These are phyloP conservation scores for Zosterops lateralis DNA, from an alignment of 2,113 vertebrate species.

Conservation along the genomic window DNA sequence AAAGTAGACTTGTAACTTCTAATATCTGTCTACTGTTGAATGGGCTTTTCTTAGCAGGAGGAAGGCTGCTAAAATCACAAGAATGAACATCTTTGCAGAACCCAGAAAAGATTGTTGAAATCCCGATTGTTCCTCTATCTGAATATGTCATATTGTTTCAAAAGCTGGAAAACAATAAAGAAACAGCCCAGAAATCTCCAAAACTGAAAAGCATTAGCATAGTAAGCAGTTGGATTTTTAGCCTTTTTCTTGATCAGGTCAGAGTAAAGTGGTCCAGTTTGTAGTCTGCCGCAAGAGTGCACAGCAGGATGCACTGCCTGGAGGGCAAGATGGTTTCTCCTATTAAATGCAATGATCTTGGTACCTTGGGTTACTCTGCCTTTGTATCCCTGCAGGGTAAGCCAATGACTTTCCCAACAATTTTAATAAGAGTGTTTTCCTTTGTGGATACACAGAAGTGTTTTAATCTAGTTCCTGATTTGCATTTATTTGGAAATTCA, in stretches of 20 bases:
- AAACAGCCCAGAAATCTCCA: neutral
- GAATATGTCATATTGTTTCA: neutral
- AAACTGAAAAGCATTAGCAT: neutral
- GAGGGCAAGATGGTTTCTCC: neutral
- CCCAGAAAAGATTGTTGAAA: neutral
- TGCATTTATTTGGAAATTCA: neutral
- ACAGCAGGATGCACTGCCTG: neutral
- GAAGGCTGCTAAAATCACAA: neutral
- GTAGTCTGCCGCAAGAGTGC: neutral
- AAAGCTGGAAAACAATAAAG: neutral
- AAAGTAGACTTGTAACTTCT: neutral
- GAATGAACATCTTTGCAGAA: neutral
- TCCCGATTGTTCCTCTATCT: neutral
- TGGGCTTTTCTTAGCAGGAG: neutral
- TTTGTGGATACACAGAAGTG: neutral
- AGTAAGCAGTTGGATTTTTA: neutral
- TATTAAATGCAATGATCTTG: neutral
- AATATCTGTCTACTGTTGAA: neutral
- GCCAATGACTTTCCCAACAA: neutral
- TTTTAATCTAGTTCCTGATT: neutral
- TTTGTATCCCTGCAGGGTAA: neutral
- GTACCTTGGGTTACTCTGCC: neutral
- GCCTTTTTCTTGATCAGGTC: neutral
- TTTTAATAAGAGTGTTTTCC: neutral
- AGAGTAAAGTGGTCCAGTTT: neutral